Evolutionary conservation across 2,113 vertebrate species (phyloP).

Genomic region (Orycteropus afer): DNA sequence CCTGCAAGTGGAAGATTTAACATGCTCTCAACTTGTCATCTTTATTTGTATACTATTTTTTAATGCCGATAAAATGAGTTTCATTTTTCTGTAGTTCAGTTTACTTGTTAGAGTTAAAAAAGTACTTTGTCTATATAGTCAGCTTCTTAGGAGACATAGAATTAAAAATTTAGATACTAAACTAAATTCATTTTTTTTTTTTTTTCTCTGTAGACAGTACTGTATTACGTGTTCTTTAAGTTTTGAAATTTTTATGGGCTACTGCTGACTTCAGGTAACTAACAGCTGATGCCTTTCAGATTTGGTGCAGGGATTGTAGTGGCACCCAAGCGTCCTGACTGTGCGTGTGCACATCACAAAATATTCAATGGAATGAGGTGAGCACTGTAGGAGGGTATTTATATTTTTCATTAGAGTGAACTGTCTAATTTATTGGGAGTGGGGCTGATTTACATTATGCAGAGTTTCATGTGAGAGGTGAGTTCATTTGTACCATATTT

Average conservation of each 20-base stretch:
- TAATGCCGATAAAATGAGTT: not conserved
- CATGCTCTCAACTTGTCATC: not conserved
- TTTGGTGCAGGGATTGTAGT: not conserved
- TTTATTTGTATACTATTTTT: not conserved
- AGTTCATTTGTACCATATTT: slow-evolving; percentile 61
- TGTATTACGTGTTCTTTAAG: not conserved
- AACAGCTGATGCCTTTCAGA: not conserved
- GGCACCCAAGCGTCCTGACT: not conserved
- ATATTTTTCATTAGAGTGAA: slow-evolving; percentile 59
- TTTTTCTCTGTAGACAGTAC: not conserved
- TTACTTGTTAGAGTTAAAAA: slow-evolving; percentile 16
- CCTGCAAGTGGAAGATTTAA: not conserved
- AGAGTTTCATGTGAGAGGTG: slow-evolving; percentile 58
- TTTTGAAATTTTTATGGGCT: not conserved
- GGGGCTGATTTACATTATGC: slow-evolving; percentile 58
- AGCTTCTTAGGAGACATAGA: not conserved
- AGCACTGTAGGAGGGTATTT: not conserved
- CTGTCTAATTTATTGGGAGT: slow-evolving; percentile 60
- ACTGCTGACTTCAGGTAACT: not conserved
- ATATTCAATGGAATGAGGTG: not conserved
- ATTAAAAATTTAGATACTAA: slow-evolving; percentile 40
- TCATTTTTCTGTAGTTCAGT: not conserved
- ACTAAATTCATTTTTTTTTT: not conserved
- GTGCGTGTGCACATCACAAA: not conserved
- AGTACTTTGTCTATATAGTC: not conserved